Base-by-base conservation (phyloP, 2,797 vertebrate species). In the Acestrorhynchus altus region DNA sequence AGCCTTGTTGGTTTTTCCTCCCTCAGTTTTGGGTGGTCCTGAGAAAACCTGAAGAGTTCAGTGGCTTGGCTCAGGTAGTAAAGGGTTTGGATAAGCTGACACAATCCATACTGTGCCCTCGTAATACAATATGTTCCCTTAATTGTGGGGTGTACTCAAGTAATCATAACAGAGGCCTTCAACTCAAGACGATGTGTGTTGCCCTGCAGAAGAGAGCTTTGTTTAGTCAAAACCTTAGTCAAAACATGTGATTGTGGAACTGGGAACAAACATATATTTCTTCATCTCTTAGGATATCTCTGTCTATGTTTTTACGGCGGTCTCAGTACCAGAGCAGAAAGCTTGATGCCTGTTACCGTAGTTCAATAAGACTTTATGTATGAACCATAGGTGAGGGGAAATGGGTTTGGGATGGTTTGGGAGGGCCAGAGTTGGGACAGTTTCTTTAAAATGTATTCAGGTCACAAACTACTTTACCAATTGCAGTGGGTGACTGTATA, bases 1-100 rank as follows among this genome's bases (percentile, higher is more conserved):
- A 76, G 10, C 61, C 77, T 77, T 77, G 73, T 83, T 79, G 70
- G 70, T 77, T 77, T 79, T 81, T 78, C 76, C 80, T 81, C 75
- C 24, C 10, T 71, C 56, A 57, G 39, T 42, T 81, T 72, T 78
- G 82, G 78, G 82, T 83, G 82, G 78, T 83, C 78, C 72, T 47
- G 71, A 20, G 9, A 60, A 80, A 80, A 57, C 67, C 69, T 8
- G 51, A 64, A 56, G 57, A 67, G 71, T 35, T 81, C 64, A 42
- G 70, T 20, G 74, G 68, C 76, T 81, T 81, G 80, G 75, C 80
- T 74, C 65, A 59, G 65, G 56, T 74, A 74, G 65, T 52, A 69
- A 81, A 70, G 75, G 71, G 64, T 52, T 78, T 81, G 75, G 65
- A 78, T 78, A 75, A 70, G 75, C 70, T n/a, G 77, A 77, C 42